These are phyloP conservation scores for Dinoponera quadriceps DNA, from an alignment of 1,140 invertebrate species.

Conservation along the genomic window DNA sequence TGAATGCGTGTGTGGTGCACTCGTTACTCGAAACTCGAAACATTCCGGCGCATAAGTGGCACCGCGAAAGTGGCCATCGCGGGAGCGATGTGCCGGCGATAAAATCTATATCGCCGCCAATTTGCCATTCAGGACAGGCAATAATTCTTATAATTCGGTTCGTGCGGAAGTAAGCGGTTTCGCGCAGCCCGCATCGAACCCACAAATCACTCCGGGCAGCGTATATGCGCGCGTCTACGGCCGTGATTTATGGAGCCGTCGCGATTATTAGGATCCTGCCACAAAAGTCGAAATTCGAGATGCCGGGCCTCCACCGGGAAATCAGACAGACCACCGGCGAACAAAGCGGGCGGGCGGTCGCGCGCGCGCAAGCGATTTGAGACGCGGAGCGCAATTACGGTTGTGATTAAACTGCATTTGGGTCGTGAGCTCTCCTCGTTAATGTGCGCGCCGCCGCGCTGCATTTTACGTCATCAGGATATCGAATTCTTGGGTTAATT, in stretches of 20 bases:
- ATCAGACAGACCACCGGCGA: neutral
- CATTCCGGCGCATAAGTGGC: constrained; percentile 39
- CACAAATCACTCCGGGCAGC: constrained; percentile 63
- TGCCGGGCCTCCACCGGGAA: constrained; percentile 38
- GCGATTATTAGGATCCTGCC: constrained; percentile 65
- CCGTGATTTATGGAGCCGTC: constrained; percentile 67
- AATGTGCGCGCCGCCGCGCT: neutral
- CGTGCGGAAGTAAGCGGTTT: constrained; percentile 74
- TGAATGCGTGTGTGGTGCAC: constrained; percentile 10
- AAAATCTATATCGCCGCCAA: constrained; percentile 68
- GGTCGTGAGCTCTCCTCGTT: neutral
- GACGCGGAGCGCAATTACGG: constrained; percentile 37
- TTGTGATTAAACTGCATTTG: constrained; percentile 35
- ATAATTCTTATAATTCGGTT: constrained; percentile 73
- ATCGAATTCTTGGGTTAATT: neutral
- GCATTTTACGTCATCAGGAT: neutral
- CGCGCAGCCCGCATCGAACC: constrained; percentile 61
- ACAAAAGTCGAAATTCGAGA: constrained; percentile 61
- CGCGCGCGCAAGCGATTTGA: constrained; percentile 23
- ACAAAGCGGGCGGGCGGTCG: no score
- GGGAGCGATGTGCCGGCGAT: constrained; percentile 60
- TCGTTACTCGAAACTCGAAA: constrained; percentile 49
- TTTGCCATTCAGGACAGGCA: constrained; percentile 68
- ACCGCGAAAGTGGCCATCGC: constrained; percentile 21
- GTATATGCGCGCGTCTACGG: constrained; percentile 5